Conservation (phyloP, 2,113 vertebrate genomes). For the Penelope pileata region DNA sequence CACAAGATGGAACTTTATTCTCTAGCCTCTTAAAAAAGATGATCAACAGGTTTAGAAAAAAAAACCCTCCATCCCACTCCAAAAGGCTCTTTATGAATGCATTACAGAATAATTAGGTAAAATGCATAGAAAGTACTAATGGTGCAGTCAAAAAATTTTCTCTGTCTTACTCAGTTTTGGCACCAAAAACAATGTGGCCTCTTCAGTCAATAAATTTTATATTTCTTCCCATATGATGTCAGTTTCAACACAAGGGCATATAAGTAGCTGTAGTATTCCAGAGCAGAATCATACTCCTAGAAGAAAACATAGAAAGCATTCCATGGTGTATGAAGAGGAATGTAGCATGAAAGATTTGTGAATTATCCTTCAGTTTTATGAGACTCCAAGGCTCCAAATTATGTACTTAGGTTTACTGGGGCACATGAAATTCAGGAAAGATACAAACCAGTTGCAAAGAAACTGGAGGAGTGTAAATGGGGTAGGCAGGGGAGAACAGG, state of each 20-base stretch:
- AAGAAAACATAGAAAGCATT: background rate
- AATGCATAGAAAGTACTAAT: background rate
- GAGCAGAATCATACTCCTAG: background rate
- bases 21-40: background rate
- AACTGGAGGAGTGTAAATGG: accelerated
- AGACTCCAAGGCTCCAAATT: background rate
- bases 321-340: background rate
- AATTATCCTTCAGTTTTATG: accelerated
- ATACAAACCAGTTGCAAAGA: background rate
- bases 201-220: background rate
- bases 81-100: background rate
- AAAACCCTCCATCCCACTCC: background rate
- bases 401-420: background rate
- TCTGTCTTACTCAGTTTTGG: background rate
- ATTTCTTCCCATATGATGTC: background rate
- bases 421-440: background rate
- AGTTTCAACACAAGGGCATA: background rate
- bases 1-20: background rate
- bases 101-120: background rate
- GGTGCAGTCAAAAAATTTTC: background rate
- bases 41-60: background rate
- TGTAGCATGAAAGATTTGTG: background rate
- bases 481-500: background rate
- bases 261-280: background rate
- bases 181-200: background rate